Conservation (phyloP, 2,888 invertebrate species). For the Chouioia cunea region DNA sequence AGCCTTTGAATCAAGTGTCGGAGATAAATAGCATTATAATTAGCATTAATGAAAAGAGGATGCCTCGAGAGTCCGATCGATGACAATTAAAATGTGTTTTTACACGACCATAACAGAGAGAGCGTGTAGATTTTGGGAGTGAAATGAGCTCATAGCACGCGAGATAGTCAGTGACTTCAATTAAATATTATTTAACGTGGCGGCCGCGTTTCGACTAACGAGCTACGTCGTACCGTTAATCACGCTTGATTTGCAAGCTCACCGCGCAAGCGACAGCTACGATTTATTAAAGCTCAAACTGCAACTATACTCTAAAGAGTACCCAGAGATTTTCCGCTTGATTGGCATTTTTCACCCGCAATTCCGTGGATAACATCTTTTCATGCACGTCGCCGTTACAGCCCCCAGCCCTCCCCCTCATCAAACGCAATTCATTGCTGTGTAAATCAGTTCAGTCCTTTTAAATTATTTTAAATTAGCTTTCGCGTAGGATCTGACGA, state of each 20-base stretch:
- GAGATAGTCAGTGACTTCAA: constrained; percentile 33
- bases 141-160: constrained; percentile 1
- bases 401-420: background rate
- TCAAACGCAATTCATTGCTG: background rate
- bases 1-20: too few relatives aligned
- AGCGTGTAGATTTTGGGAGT: background rate
- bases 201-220: constrained; percentile 42
- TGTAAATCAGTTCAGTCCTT: constrained; percentile 17
- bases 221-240: constrained; percentile 47
- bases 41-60: too few relatives aligned
- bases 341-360: constrained; percentile 20
- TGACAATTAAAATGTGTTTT: constrained; percentile 28
- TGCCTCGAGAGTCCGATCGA: constrained; percentile 1
- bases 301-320: background rate
- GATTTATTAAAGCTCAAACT: constrained; percentile 42
- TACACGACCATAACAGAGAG: background rate
- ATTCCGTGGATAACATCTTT: background rate
- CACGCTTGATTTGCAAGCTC: constrained; percentile 49
- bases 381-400: background rate
- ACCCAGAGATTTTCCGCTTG: constrained; percentile 31
- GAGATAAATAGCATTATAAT: too few relatives aligned
- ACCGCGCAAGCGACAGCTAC: constrained; percentile 36
- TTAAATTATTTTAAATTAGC: constrained; percentile 24
- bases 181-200: constrained; percentile 47
- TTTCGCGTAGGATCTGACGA: background rate